A percentile compares a stretch with the other conserved stretches of the same genome.
phyloP scores from a whole-genome alignment of 1,140 invertebrate species.

The Portunus trituberculatus region DNA sequence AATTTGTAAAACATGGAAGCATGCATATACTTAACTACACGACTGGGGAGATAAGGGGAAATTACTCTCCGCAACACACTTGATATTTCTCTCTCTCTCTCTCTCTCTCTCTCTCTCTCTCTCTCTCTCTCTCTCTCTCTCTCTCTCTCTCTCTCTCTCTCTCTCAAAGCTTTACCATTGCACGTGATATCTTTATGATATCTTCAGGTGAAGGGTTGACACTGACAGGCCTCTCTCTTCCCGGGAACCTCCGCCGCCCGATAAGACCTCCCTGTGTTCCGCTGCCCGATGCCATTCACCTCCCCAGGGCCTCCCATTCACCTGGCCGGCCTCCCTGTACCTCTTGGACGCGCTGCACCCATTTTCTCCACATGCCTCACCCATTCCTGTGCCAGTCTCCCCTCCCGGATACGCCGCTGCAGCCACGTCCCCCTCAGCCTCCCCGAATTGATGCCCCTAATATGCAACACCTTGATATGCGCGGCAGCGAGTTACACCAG shows the following conservation, averaged over 20 bases:
- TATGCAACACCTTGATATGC: not conserved
- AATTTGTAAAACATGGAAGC: too few relatives aligned
- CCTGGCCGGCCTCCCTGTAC: not conserved
- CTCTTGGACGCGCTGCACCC: not conserved
- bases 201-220: too few relatives aligned
- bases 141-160: not conserved
- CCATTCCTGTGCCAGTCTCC: not conserved
- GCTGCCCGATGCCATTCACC: not conserved
- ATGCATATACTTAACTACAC: too few relatives aligned
- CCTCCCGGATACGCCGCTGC: not conserved
- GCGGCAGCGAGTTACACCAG: not conserved
- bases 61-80: too few relatives aligned
- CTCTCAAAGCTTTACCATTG: not conserved
- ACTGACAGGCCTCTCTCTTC: not conserved
- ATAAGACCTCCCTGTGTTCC: too few relatives aligned
- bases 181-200: too few relatives aligned
- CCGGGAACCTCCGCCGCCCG: not conserved
- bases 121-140: slow-evolving; percentile 21
- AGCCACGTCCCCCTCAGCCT: not conserved
- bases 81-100: not conserved
- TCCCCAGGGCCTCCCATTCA: not conserved
- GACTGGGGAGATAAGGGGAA: too few relatives aligned
- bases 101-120: slow-evolving; percentile 9
- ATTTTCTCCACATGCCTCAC: not conserved
- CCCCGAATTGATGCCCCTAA: not conserved